These are phyloP conservation scores for Danio kyathit DNA, from an alignment of 2,797 vertebrate species.

Conservation along the genomic window DNA sequence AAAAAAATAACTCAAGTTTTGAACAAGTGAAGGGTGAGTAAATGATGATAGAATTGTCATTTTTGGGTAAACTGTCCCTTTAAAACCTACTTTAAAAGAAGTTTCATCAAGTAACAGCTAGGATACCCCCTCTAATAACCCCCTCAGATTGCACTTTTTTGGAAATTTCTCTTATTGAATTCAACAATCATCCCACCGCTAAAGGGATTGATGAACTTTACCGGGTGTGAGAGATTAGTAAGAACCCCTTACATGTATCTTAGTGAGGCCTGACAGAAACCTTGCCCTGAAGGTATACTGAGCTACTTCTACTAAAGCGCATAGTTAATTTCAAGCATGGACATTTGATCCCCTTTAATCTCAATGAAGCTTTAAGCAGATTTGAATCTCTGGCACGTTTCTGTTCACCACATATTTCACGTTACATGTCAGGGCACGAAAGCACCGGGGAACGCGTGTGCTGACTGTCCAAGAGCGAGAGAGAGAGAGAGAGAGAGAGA, in stretches of 20 bases:
- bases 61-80: no score
- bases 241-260: not conserved
- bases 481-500: not conserved
- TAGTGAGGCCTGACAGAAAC: not conserved
- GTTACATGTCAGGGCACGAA: slow-evolving; percentile 83
- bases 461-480: slow-evolving; percentile 61
- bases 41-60: no score
- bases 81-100: slow-evolving; percentile 2
- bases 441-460: slow-evolving; percentile 64
- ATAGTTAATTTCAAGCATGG: slow-evolving; percentile 6
- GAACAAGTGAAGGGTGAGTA: no score
- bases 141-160: not conserved
- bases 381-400: slow-evolving; percentile 66
- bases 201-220: not conserved
- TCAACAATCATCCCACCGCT: not conserved
- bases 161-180: not conserved
- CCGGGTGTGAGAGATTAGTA: not conserved
- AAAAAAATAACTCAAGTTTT: no score
- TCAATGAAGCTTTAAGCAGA: slow-evolving; percentile 56
- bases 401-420: slow-evolving; percentile 70
- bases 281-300: slow-evolving; percentile 9
- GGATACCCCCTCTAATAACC: slow-evolving; percentile 10
- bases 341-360: slow-evolving; percentile 32
- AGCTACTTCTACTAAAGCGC: slow-evolving; percentile 10
- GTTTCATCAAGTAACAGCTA: not conserved